Evolutionary conservation across 2,113 vertebrate species (phyloP).

Genomic region (Boleophthalmus pectinirostris): DNA sequence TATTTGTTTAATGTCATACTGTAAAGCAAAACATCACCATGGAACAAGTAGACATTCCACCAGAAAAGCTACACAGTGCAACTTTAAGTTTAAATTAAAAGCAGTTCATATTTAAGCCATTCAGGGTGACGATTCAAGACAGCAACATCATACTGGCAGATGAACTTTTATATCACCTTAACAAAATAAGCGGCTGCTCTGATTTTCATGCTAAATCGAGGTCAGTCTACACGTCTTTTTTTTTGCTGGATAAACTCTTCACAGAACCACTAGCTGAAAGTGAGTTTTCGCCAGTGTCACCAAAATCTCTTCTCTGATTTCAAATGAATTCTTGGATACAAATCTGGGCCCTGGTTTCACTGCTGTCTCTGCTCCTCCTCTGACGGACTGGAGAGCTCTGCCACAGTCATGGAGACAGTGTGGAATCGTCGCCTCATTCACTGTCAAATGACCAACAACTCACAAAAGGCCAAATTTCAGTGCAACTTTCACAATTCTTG

Average conservation of each 20-base stretch:
- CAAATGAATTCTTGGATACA: background rate
- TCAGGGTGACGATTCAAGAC: too few species aligned
- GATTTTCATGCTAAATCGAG: too few species aligned
- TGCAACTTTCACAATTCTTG: background rate
- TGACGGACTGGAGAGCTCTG: background rate
- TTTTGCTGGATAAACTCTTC: background rate
- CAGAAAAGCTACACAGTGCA: too few species aligned
- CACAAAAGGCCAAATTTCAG: background rate
- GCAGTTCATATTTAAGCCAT: too few species aligned
- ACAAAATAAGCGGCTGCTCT: too few species aligned
- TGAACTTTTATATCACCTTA: too few species aligned
- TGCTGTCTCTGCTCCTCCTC: background rate
- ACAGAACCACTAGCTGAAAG: background rate
- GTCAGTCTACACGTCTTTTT: too few species aligned
- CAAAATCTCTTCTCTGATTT: background rate
- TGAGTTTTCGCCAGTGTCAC: background rate
- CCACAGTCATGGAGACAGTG: background rate
- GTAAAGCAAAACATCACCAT: too few species aligned
- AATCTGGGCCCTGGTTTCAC: background rate
- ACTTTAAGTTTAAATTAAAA: too few species aligned
- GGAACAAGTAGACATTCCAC: too few species aligned
- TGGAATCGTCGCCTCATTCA: background rate
- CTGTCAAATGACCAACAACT: background rate
- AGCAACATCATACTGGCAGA: too few species aligned
- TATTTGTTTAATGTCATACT: too few species aligned